Conservation (phyloP, 2,113 vertebrate species). For the Vulpes vulpes region DNA sequence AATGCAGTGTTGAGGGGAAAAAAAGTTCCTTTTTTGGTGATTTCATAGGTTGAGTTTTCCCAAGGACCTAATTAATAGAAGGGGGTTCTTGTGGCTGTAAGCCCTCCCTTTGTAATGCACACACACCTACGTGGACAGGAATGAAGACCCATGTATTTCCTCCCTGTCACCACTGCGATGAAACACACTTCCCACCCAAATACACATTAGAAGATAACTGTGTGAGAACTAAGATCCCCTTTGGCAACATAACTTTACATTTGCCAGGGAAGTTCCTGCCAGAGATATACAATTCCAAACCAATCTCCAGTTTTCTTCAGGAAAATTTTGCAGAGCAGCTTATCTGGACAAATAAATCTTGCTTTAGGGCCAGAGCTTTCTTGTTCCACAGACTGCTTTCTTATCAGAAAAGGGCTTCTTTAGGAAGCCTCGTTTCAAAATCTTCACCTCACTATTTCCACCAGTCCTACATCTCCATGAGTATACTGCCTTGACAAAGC, state of each 20-base stretch:
- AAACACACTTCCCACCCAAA: background rate
- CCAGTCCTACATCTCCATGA: background rate
- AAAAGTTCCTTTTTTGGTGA: background rate
- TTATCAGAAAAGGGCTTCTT: background rate
- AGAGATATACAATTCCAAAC: background rate
- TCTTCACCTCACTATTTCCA: background rate
- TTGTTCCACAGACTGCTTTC: background rate
- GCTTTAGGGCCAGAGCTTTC: background rate
- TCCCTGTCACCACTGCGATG: background rate
- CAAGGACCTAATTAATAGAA: background rate
- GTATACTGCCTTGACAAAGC: background rate
- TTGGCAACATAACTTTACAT: background rate
- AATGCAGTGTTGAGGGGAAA: background rate
- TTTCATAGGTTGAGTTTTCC: background rate
- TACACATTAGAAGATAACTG: background rate
- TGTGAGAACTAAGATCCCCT: too few relatives aligned
- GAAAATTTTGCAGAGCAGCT: background rate
- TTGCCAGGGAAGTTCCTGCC: background rate
- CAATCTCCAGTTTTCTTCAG: background rate
- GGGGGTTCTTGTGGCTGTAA: background rate
- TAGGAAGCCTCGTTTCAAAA: background rate
- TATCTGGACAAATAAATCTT: too few relatives aligned
- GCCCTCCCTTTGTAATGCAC: background rate
- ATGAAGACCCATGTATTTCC: rapidly evolving
- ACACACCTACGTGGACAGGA: too few relatives aligned